A percentile compares a stretch with the other conserved stretches of the same genome.
Evolutionary conservation across 2,797 vertebrate genomes (phyloP).

Genomic region (Gymnodraco acuticeps): DNA sequence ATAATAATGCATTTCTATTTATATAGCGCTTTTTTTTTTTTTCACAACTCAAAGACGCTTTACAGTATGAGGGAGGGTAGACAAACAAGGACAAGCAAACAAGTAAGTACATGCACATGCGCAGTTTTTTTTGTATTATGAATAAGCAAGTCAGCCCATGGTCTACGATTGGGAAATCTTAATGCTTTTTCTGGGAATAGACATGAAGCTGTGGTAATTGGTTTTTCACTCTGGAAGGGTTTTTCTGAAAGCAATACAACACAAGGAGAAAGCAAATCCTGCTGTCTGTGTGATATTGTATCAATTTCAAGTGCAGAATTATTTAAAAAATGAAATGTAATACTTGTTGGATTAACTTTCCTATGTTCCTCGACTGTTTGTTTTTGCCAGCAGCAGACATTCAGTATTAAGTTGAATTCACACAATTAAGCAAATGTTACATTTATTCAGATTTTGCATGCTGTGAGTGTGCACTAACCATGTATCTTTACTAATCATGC

Average conservation of each 20-base stretch:
- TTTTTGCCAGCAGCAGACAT: conserved; percentile 7
- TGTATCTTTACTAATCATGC: conserved; percentile 2
- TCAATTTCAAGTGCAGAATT: conserved; percentile 10
- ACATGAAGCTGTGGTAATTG: conserved; percentile 64
- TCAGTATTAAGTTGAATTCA: not conserved
- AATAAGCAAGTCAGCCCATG: not conserved
- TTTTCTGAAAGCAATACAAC: conserved; percentile 23
- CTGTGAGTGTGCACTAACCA: conserved; percentile 1
- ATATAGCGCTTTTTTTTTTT: too few species aligned
- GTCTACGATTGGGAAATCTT: conserved; percentile 44
- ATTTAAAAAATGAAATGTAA: not conserved
- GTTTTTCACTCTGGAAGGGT: conserved; percentile 38
- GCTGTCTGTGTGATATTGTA: not conserved
- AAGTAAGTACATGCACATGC: too few species aligned
- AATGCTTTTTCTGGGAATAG: conserved; percentile 76
- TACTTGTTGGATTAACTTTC: not conserved
- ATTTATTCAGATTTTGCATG: conserved; percentile 21
- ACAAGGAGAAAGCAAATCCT: conserved; percentile 1
- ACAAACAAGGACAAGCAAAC: too few species aligned
- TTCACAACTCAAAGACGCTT: too few species aligned
- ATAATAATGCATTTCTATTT: too few species aligned
- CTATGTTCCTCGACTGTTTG: conserved; percentile 15
- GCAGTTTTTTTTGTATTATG: too few species aligned
- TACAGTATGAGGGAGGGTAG: too few species aligned
- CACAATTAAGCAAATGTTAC: conserved; percentile 7